These are phyloP conservation scores for Labeo rohita DNA, from an alignment of 2,113 vertebrate genomes.

Conservation along the genomic window DNA sequence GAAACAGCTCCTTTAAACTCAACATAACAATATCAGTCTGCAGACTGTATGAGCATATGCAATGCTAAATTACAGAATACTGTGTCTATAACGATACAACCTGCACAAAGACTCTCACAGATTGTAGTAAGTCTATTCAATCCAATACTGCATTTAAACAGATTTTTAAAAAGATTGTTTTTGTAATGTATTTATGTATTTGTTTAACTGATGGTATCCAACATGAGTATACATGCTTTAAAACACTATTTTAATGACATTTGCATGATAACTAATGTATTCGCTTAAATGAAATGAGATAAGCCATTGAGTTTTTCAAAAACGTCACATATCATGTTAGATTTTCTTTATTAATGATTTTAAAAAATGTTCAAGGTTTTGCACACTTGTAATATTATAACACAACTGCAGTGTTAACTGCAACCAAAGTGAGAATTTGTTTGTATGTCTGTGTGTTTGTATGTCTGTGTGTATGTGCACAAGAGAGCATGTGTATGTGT, in stretches of 20 bases:
- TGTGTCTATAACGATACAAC: slow-evolving; percentile 36
- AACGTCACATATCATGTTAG: neutral
- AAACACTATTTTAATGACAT: slow-evolving; percentile 40
- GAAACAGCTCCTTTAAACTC: slow-evolving; percentile 10
- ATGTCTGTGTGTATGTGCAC: neutral
- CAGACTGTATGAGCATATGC: slow-evolving; percentile 25
- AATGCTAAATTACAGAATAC: slow-evolving; percentile 24
- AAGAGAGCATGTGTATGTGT: neutral
- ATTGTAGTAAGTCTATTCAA: neutral
- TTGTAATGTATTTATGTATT: slow-evolving; percentile 41
- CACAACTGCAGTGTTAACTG: slow-evolving; percentile 6
- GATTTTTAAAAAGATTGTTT: slow-evolving; percentile 20
- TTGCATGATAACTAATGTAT: slow-evolving; percentile 36
- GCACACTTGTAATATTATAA: slow-evolving; percentile 37
- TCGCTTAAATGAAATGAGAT: neutral
- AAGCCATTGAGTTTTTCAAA: neutral
- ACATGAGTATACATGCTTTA: slow-evolving; percentile 14
- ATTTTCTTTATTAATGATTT: slow-evolving; percentile 9
- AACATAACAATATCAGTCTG: slow-evolving; percentile 7
- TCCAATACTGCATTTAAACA: slow-evolving; percentile 1
- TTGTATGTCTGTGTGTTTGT: neutral
- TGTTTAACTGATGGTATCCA: slow-evolving; percentile 22
- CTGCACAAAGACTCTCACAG: slow-evolving; percentile 44
- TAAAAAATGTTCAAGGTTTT: slow-evolving; percentile 25
- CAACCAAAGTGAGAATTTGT: slow-evolving; percentile 4